Conservation (phyloP, 2,797 vertebrate genomes). For the Etheostoma perlongum region DNA sequence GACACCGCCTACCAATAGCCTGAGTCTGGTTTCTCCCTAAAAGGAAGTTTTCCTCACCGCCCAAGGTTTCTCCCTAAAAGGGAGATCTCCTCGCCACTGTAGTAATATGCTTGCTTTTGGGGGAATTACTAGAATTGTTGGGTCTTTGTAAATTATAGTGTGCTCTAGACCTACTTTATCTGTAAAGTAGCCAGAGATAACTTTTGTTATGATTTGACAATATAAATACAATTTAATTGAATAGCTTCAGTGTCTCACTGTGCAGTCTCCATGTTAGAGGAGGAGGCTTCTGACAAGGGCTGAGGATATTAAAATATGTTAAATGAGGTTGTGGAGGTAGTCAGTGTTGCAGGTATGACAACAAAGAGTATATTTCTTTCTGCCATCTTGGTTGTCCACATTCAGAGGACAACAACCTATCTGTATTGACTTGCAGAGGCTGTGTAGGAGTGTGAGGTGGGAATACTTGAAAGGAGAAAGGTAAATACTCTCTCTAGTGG, state of each 20-base stretch:
- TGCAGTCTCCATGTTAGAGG: not conserved
- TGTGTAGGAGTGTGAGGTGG: constrained; percentile 4
- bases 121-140: too few species aligned
- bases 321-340: not conserved
- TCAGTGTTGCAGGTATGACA: constrained; percentile 3
- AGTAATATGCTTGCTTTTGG: too few species aligned
- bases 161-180: too few species aligned
- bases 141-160: too few species aligned
- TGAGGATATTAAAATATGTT: not conserved
- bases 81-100: too few species aligned
- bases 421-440: constrained; percentile 7
- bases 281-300: constrained; percentile 13
- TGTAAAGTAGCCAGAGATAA: too few species aligned
- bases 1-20: too few species aligned
- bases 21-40: too few species aligned
- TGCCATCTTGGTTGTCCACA: constrained; percentile 8
- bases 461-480: constrained; percentile 12
- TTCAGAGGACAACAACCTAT: not conserved
- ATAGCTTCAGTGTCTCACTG: not conserved
- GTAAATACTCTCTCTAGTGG: constrained; percentile 55
- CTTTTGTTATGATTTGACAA: too few species aligned
- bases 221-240: too few species aligned
- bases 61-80: too few species aligned
- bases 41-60: too few species aligned
- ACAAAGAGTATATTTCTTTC: not conserved